Base-by-base conservation (phyloP, 1,140 invertebrate genomes). In the Popillia japonica region DNA sequence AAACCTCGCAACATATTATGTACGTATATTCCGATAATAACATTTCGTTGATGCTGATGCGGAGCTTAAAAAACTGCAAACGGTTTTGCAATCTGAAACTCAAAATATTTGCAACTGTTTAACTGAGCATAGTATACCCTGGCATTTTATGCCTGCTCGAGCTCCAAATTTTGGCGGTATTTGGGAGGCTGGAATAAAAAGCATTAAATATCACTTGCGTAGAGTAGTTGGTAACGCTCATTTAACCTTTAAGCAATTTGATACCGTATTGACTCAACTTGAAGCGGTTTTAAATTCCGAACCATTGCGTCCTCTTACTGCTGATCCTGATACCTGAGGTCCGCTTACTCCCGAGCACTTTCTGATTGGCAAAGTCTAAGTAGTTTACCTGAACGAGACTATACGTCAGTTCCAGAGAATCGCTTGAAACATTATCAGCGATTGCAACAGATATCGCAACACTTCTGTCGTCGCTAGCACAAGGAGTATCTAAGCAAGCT, bases 81-180 rank as follows among this genome's bases (percentile, higher is more conserved):
- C 11, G 3, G 2, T 9, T n/a, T 41, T 42, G n/a, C 34, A 40
- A n/a, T 74, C 72, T 40, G n/a, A 74, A 10, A 7, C 3, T 8
- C n/a, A 17, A 10, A 20, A 22, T 10, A 68, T 74, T 41, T 3
- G 40, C 34, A 40, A 40, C 3, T 6, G n/a, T 14, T 44, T 74
- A 44, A 40, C 72, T 17, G 34, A 59, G 2, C 44, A 84, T 74
- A 80, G 80, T 20, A 84, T 87, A 2, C 55, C 81, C 34, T 89
- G 87, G 86, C 75, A 85, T n/a, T 87, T 88, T 77, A 87, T 85
- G 77, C 86, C 87, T 0, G 83, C 87, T 40, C 14, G 59, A 8
- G 83, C 86, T 10, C 83, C 85, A 9, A 83, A 87, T 81, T 87
- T 88, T 78, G 87, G 87, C n/a, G 87, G 86, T n/a, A 41, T 86